Percentiles rank a stretch among this genome's conserved stretches.
Conservation (phyloP, 2,888 invertebrate genomes). For the Chironomus riparius region DNA sequence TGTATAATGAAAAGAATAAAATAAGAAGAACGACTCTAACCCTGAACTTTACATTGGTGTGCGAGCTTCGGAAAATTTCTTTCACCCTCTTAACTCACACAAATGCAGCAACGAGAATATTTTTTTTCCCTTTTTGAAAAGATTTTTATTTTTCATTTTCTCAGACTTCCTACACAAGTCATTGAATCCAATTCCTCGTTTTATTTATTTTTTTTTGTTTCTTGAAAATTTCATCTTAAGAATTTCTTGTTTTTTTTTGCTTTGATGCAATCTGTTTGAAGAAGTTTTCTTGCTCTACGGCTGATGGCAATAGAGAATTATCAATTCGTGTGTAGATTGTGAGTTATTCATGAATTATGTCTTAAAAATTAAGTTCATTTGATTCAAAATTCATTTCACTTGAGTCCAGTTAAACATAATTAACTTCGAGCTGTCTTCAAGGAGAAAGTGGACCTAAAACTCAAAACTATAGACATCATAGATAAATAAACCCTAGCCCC, state of each 20-base stretch:
- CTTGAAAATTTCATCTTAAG: background rate
- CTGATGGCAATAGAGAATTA: background rate
- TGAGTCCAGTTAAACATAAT: too few species aligned
- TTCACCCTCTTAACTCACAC: background rate
- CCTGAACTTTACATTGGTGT: constrained; percentile 25
- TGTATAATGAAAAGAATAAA: background rate
- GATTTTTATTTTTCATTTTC: background rate
- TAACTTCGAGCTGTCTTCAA: too few species aligned
- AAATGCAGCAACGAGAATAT: background rate
- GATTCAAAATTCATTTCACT: too few species aligned
- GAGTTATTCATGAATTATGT: too few species aligned
- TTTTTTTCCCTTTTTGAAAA: background rate
- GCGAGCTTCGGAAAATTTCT: background rate
- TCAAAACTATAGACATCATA: too few species aligned
- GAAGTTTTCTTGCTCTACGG: background rate
- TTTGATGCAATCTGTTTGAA: too few species aligned
- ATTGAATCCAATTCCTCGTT: background rate
- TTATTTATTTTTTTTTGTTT: background rate
- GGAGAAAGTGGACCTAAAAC: too few species aligned
- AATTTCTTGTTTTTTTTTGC: background rate
- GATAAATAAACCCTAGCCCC: too few species aligned
- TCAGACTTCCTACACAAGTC: background rate
- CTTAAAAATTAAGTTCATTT: too few species aligned
- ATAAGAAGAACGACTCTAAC: constrained; percentile 23
- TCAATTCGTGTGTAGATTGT: background rate